phyloP scores from a whole-genome alignment of 2,888 invertebrate genomes.

The Platypus cylindrus region DNA sequence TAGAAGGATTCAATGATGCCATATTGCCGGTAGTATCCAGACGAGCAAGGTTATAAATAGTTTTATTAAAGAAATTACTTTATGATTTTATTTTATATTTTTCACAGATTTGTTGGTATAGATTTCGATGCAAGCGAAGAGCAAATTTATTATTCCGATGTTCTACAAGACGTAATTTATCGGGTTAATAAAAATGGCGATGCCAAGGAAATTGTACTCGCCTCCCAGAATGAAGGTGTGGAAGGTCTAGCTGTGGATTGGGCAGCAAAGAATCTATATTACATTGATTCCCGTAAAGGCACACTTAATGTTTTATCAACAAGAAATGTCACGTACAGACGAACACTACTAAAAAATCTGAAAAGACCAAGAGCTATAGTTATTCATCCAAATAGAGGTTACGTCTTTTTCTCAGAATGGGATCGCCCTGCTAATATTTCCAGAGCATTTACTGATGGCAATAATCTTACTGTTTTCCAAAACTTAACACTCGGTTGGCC shows the following conservation, averaged over 20 bases:
- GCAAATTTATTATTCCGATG: constrained; percentile 95
- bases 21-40: constrained; percentile 87
- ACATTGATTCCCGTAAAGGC: constrained; percentile 88
- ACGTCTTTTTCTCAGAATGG: constrained; percentile 92
- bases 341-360: constrained; percentile 73
- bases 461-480: constrained; percentile 72
- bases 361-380: constrained; percentile 93
- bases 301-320: constrained; percentile 88
- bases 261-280: constrained; percentile 90
- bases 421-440: constrained; percentile 94
- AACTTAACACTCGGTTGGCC: constrained; percentile 94
- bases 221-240: constrained; percentile 93
- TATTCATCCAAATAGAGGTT: constrained; percentile 90
- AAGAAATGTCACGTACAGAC: constrained; percentile 67
- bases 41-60: constrained; percentile 53
- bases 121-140: constrained; percentile 87
- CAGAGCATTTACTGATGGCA: constrained; percentile 82
- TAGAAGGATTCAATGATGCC: constrained; percentile 87
- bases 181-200: constrained; percentile 67
- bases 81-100: neutral
- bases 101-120: constrained; percentile 64
- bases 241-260: constrained; percentile 93
- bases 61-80: neutral
- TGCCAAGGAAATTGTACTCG: constrained; percentile 76
- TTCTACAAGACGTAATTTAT: constrained; percentile 89